Percentiles rank a stretch among this genome's conserved stretches.
phyloP scores from a whole-genome alignment of 1,140 invertebrate genomes.

The Cherax destructor region DNA sequence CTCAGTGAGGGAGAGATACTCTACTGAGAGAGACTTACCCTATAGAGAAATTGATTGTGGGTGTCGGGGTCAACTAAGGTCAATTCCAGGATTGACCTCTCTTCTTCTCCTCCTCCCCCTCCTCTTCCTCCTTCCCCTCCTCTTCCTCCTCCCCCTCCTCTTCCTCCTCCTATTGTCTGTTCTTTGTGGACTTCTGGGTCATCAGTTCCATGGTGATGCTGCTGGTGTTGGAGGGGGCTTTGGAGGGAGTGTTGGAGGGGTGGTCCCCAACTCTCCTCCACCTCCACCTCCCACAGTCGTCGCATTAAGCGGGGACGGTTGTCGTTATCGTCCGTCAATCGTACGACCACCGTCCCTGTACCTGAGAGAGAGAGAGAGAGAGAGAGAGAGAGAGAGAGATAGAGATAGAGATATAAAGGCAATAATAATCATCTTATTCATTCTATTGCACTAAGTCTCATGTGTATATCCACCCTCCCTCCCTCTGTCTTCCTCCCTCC shows the following conservation, averaged over 20 bases:
- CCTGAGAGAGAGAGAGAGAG: neutral
- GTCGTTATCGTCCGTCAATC: conserved; percentile 19
- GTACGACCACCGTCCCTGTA: conserved; percentile 25
- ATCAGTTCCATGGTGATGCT: neutral
- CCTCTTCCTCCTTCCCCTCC: neutral
- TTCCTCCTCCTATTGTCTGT: too few species aligned
- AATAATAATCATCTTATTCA: too few species aligned
- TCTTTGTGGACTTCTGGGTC: too few species aligned
- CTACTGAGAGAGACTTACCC: neutral
- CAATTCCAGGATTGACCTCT: conserved; percentile 5
- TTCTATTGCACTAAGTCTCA: too few species aligned
- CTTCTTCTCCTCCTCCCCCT: neutral
- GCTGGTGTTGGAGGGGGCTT: neutral
- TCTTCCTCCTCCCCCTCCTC: neutral
- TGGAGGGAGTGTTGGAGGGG: neutral
- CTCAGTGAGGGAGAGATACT: neutral
- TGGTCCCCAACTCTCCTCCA: conserved; percentile 8
- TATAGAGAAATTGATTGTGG: conserved; percentile 25
- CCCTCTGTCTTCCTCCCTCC: too few species aligned
- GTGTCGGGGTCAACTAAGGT: conserved; percentile 15
- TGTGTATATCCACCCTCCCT: too few species aligned
- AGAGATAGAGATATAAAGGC: too few species aligned
- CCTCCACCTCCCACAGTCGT: conserved; percentile 24
- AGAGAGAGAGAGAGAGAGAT: too few species aligned
- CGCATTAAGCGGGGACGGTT: conserved; percentile 10